Evolutionary conservation across 1,140 invertebrate species (phyloP).

Genomic region (Harlomillsia oculata): DNA sequence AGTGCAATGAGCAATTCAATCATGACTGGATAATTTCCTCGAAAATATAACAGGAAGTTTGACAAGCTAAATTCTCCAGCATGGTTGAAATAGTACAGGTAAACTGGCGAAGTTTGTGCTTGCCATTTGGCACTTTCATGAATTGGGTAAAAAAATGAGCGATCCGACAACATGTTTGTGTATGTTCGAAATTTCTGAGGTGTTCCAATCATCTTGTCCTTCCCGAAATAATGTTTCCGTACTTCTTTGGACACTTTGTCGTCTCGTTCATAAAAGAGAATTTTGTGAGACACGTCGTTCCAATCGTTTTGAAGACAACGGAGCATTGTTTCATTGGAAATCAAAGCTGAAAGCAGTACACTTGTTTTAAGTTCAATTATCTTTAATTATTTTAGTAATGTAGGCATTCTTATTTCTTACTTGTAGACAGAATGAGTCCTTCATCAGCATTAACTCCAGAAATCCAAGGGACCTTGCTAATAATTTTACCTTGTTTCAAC

Average conservation of each 20-base stretch:
- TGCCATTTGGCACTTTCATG: slow-evolving; percentile 15
- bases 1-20: slow-evolving; percentile 1
- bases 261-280: slow-evolving; percentile 18
- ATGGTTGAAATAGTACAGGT: slow-evolving; percentile 16
- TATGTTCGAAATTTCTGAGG: slow-evolving; percentile 14
- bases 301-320: background rate
- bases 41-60: slow-evolving; percentile 6
- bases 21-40: slow-evolving; percentile 10
- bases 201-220: background rate
- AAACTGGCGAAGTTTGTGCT: slow-evolving; percentile 11
- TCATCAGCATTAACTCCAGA: slow-evolving; percentile 45
- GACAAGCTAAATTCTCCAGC: slow-evolving; percentile 8
- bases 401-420: slow-evolving; percentile 40
- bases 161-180: slow-evolving; percentile 25
- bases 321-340: background rate
- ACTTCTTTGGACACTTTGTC: slow-evolving; percentile 7
- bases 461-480: slow-evolving; percentile 54
- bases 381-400: slow-evolving; percentile 47
- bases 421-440: slow-evolving; percentile 6
- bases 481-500: slow-evolving; percentile 43
- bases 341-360: background rate
- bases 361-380: background rate
- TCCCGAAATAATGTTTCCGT: slow-evolving; percentile 15
- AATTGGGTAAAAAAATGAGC: slow-evolving; percentile 16
- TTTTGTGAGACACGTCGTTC: background rate